Conservation (phyloP, 2,888 invertebrate genomes). For the Zelleria hepariella region DNA sequence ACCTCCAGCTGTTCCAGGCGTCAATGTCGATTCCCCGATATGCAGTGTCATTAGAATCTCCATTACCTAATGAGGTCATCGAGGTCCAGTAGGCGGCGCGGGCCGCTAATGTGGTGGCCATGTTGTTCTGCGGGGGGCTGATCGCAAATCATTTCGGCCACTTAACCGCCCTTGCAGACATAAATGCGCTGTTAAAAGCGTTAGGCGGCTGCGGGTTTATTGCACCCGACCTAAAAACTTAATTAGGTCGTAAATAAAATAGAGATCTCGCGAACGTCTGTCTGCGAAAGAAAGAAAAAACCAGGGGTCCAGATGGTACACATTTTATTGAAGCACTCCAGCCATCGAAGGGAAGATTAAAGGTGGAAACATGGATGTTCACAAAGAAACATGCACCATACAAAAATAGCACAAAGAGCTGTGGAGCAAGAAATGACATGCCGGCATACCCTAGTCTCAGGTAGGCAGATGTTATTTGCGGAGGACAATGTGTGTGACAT, state of each 20-base stretch:
- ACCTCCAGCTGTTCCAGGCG: background rate
- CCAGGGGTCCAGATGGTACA: too few relatives aligned
- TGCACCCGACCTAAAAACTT: background rate
- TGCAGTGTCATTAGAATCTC: background rate
- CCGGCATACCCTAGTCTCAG: too few relatives aligned
- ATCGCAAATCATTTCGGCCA: constrained; percentile 52
- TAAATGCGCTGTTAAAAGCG: background rate
- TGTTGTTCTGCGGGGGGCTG: constrained; percentile 51
- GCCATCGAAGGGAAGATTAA: too few relatives aligned
- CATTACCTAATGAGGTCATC: background rate
- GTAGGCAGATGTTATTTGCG: too few relatives aligned
- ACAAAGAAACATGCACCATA: too few relatives aligned
- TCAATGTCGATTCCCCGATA: background rate
- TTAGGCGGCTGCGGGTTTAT: background rate
- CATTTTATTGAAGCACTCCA: too few relatives aligned
- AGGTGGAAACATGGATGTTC: too few relatives aligned
- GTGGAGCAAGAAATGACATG: too few relatives aligned
- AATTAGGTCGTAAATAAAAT: background rate
- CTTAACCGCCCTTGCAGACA: constrained; percentile 32
- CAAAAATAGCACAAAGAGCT: too few relatives aligned
- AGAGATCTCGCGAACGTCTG: background rate
- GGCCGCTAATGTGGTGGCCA: constrained; percentile 43
- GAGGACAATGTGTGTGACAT: too few relatives aligned
- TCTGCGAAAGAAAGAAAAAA: too few relatives aligned
- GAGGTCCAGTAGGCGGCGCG: constrained; percentile 26